Base-by-base conservation (phyloP, 2,797 vertebrate genomes). In the Catostomus latipinnis region DNA sequence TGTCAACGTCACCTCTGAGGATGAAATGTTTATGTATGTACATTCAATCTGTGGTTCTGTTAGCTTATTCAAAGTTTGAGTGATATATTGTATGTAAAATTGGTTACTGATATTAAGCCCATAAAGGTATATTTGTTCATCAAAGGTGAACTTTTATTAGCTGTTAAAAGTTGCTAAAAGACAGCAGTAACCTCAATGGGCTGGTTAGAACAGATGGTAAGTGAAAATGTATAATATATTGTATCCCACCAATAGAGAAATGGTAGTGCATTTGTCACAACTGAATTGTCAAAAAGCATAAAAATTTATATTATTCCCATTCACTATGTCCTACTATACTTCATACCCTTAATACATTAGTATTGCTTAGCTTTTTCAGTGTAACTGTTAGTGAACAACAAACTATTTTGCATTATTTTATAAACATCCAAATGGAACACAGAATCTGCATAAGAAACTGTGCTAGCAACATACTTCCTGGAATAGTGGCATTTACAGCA, bases 31-130 rank as follows among this genome's bases (percentile, higher is more conserved):
- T 66, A 66, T 18, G 18, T 16, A 45, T 18, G 22, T 61, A 43
- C 11, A 68, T 50, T 57, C 13, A 57, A 6, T 68, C 45, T 76
- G 34, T 67, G 57, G 45, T 67, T 65, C 34, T 49, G 14, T 43
- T 63, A 6, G 53, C 14, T 57, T 48, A 12, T 56, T 61, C 4
- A 18, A 46, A 12, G 56, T 13, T 77, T 46, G 6, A 43, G 45
- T 11, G 45, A 65, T 50, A 8, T 46, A 46, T 12, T 34, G 12
- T 49, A 7, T 12, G 18, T 11, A 46, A 58, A 72, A 50, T 46
- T 22, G 6, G 16, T 68, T 43, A 58, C 18, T 50, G 6, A 68
- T 14, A 50, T 43, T 14, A 2, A 50, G 43, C 14, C 45, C 12
- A 56, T 54, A 45, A 18, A 10, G 48, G 57, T 53, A 0, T 53